Base-by-base conservation (phyloP, 2,113 vertebrate species). In the Cricetomys ansorgei region DNA sequence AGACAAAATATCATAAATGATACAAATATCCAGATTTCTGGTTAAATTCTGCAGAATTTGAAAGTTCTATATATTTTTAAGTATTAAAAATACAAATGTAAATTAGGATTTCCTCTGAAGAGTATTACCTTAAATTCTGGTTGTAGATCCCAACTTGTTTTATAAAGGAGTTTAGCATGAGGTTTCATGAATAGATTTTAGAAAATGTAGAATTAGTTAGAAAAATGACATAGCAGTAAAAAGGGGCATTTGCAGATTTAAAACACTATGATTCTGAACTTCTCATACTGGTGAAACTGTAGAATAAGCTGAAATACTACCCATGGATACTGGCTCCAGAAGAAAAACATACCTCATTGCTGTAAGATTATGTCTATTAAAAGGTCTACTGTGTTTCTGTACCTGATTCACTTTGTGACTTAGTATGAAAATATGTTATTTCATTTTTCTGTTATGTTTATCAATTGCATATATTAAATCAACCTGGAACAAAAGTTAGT, bases 11-110 rank as follows among this genome's bases (percentile, higher is more conserved):
- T 84, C 6, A 27, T 77, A 62, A 37, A n/a, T 90, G 62, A 69
- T 34, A 77, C 3, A 90, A 72, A 75, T 84, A 55, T 19, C 21
- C 9, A 34, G 80, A 84, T 72, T 55, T 8, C 15, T 79, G 6
- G 37, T 19, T 69, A 25, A 69, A 17, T 43, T 75, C 3, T 34
- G 11, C 17, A 57, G 9, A 75, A 7, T 59, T 27, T 59, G 3
- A 64, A 91, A 75, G 64, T 50, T 53, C 13, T 0, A 0, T 72
- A 94, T 80, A 3, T 93, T 34, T 91, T n/a, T 50, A 69, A 77
- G 89, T 88, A 23, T 37, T 92, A n/a, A 94, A 95, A 86, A 83
- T 72, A 48, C 16, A 76, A 69, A 62, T 72, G 31, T 72, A 19
- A 88, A 84, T 73, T 79, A 2, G 9, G 7, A 73, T 57, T 89